phyloP scores from a whole-genome alignment of 2,113 vertebrate species.

The Ammodytes marinus region DNA sequence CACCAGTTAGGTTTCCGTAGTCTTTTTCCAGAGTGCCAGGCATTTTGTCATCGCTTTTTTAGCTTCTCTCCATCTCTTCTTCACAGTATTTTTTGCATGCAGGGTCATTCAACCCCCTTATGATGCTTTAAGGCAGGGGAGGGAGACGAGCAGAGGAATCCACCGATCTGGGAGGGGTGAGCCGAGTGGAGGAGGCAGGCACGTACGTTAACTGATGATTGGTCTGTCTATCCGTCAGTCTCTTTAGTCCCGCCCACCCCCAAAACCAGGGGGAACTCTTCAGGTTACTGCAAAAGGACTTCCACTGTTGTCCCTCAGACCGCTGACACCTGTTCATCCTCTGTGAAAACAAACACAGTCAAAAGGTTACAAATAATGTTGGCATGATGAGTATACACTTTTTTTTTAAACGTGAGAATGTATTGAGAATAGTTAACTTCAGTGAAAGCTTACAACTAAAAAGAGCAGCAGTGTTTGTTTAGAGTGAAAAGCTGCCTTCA shows the following conservation, averaged over 20 bases:
- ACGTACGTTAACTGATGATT: constrained; percentile 72
- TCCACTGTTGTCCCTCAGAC: constrained; percentile 88
- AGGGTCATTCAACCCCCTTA: constrained; percentile 89
- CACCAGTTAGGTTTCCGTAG: constrained; percentile 65
- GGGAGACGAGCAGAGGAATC: constrained; percentile 89
- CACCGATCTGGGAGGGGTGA: constrained; percentile 84
- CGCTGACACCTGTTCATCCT: constrained; percentile 97
- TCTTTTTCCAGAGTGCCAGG: constrained; percentile 81
- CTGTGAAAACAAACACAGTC: constrained; percentile 73
- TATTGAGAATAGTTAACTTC: neutral
- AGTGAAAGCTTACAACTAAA: neutral
- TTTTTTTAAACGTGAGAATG: neutral
- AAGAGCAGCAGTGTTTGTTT: neutral
- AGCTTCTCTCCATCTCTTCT: constrained; percentile 82
- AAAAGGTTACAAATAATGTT: neutral
- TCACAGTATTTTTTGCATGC: constrained; percentile 98
- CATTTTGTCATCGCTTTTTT: constrained; percentile 63
- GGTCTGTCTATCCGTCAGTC: constrained; percentile 71
- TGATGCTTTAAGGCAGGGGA: constrained; percentile 98
- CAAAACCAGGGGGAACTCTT: constrained; percentile 69
- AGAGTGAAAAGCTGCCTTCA: neutral
- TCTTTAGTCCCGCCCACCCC: constrained; percentile 87
- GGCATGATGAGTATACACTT: neutral
- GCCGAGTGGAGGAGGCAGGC: constrained; percentile 87
- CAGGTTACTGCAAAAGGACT: constrained; percentile 69